Percentiles rank a stretch among this genome's conserved stretches.
Conservation (phyloP, 2,888 invertebrate genomes). For the Leucophenga maculata region DNA sequence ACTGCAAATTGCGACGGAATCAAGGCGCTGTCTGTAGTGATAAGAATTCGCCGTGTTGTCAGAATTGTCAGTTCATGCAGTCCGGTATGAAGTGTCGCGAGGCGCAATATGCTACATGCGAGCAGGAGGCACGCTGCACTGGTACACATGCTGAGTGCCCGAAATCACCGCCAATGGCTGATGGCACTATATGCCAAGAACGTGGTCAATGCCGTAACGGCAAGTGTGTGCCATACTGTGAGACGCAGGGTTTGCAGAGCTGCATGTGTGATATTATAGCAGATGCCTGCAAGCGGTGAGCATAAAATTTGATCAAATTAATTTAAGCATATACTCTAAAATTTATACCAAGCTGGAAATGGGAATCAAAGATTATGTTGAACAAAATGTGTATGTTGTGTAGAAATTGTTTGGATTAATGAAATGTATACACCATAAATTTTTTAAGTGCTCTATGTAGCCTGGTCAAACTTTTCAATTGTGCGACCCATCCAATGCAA, state of each 20-base stretch:
- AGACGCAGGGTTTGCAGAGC: conserved; percentile 91
- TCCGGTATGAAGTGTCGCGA: conserved; percentile 89
- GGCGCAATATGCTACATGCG: conserved; percentile 92
- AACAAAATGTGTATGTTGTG: too few species aligned
- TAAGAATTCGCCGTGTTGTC: conserved; percentile 96
- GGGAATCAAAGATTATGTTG: too few species aligned
- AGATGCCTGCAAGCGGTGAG: conserved; percentile 87
- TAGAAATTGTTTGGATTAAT: too few species aligned
- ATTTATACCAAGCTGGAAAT: too few species aligned
- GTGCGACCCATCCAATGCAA: too few species aligned
- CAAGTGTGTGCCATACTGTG: conserved; percentile 94
- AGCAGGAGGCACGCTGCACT: conserved; percentile 91
- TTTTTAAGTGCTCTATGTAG: too few species aligned
- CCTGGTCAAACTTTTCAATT: too few species aligned
- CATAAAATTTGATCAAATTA: too few species aligned
- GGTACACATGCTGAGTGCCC: conserved; percentile 87
- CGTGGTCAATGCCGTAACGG: conserved; percentile 91
- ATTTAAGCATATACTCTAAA: too few species aligned
- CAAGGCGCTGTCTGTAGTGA: conserved; percentile 95
- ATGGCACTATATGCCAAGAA: conserved; percentile 88
- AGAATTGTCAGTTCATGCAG: conserved; percentile 90
- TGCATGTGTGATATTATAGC: conserved; percentile 97
- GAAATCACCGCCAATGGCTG: conserved; percentile 81
- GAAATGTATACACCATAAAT: too few species aligned
- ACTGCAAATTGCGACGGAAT: conserved; percentile 87